Conservation (phyloP, 2,113 vertebrate genomes). For the Electrona antarctica region DNA sequence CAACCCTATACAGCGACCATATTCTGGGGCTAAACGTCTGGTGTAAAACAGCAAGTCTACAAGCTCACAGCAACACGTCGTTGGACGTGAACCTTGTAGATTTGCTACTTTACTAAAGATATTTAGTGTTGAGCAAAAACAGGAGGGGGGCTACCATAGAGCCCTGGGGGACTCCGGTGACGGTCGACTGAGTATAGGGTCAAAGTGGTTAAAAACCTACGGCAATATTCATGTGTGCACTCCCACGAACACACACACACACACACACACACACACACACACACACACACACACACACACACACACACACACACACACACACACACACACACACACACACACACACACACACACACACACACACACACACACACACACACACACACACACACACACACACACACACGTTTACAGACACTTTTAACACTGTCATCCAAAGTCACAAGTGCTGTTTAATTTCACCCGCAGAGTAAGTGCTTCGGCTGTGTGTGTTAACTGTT, state of each 20-base stretch:
- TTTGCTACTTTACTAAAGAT: no score
- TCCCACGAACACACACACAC: background rate
- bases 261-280: background rate
- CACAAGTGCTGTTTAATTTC: constrained; percentile 69
- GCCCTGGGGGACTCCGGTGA: no score
- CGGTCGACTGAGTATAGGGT: no score
- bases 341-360: constrained; percentile 23
- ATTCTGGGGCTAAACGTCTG: no score
- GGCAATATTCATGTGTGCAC: no score
- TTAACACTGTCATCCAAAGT: constrained; percentile 48
- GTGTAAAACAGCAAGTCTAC: no score
- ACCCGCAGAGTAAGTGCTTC: constrained; percentile 56
- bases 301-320: constrained; percentile 23
- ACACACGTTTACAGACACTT: constrained; percentile 56
- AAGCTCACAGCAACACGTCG: no score
- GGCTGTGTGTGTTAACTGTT: constrained; percentile 59
- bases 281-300: constrained; percentile 19
- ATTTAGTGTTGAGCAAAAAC: no score
- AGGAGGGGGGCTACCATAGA: no score
- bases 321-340: background rate
- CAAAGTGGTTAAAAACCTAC: no score
- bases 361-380: background rate
- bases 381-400: constrained; percentile 19
- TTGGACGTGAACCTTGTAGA: no score
- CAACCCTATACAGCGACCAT: background rate